Conservation (phyloP, 2,888 invertebrate genomes). For the Pilophorus perplexus region DNA sequence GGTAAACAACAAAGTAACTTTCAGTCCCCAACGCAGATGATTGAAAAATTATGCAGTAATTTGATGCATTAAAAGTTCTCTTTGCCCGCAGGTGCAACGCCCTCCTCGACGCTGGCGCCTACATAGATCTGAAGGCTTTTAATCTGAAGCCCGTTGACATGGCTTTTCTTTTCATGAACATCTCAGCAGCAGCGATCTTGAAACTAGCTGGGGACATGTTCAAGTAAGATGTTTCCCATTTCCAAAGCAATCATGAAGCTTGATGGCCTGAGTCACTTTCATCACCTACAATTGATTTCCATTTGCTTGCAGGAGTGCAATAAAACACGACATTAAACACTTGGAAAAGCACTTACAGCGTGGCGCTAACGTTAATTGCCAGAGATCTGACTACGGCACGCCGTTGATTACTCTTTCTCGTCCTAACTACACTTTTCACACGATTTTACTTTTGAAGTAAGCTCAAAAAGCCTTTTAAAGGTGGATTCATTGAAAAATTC, state of each 20-base stretch:
- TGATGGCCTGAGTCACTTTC: not conserved
- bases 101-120: conserved; percentile 1
- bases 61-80: too few species aligned
- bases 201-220: conserved; percentile 17
- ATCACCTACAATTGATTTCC: not conserved
- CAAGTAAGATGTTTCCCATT: conserved; percentile 1
- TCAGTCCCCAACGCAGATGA: too few species aligned
- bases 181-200: conserved; percentile 4
- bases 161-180: conserved; percentile 17
- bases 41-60: too few species aligned
- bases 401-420: not conserved
- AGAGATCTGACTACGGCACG: not conserved
- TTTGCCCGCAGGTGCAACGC: not conserved
- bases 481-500: too few species aligned
- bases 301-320: not conserved
- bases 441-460: conserved; percentile 11
- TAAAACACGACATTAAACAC: not conserved
- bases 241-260: too few species aligned
- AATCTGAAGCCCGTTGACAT: not conserved
- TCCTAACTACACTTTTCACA: not conserved
- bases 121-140: not conserved
- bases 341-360: conserved; percentile 5
- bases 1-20: too few species aligned
- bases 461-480: too few species aligned
- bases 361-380: conserved; percentile 5